Evolutionary conservation across 2,113 vertebrate species (phyloP), one percentile per base, ranked within the genome.

Genomic region (Bostrychus sinensis): DNA sequence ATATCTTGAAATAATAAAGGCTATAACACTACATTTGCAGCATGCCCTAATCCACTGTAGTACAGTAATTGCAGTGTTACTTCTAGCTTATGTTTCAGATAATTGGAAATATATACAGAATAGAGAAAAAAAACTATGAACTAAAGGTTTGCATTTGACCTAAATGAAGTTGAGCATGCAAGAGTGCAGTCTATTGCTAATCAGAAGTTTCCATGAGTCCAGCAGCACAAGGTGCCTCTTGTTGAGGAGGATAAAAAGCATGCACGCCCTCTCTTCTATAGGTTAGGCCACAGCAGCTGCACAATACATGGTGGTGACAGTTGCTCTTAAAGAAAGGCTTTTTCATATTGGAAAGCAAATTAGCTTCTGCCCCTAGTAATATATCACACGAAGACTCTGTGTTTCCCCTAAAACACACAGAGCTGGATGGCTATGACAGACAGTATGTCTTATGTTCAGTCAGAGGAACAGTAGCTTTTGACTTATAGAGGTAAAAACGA

Each of bases 221-320:
- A 66, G 11, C 36, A 82, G 66, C 63, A 90, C 77, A 91, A 89
- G 80, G 70, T 84, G 43, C 69, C 80, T 77, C 83, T 89, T 89
- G 82, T 88, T 83, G 68, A 74, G 34, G 65, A 43, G 45, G 51
- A 73, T 80, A 50, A 75, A 75, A 81, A 79, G 46, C 65, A 58
- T 71, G 72, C 26, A 54, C 5, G 22, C 56, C 37, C 70, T 72
- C 64, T 67, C 74, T 65, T 56, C 71, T 72, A 57, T 67, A 81
- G 54, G 51, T 73, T 70, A 67, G 36, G 8, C 41, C 36, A 54
- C 65, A 63, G 72, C 72, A 65, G 74, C 74, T 72, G 71, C 72
- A 83, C 66, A 78, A 79, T 81, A n/a, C 67, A 57, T 1, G 4
- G 66, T 62, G 78, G 57, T 81, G 78, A 83, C 71, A 80, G 73